Evolutionary conservation across 1,140 invertebrate genomes (phyloP), one percentile per base, ranked within the genome.

Genomic region (Atta texana): DNA sequence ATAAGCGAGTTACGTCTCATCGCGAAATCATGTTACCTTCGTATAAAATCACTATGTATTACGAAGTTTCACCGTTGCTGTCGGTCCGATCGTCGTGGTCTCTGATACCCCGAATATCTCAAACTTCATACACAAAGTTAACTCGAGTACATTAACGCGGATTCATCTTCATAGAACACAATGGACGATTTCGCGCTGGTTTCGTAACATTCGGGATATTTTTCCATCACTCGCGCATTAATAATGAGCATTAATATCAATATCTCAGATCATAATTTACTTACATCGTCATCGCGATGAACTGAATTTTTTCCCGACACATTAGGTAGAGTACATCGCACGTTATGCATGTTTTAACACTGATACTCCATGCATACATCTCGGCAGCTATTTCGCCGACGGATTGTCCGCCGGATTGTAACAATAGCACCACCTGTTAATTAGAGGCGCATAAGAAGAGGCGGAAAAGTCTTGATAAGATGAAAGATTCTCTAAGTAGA

Each of bases 1-100:
- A 91, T 94, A 94, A 94, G 92, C 89, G 93, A 94, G 93, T 94
- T 93, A 94, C 0, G 92, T 90, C 82, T 91, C 90, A 89, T 93
- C 88, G 69, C 39, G 81, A 89, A 94, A 94, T 93, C 90, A 92
- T 90, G 89, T 93, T 93, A 94, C 89, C 92, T 66, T 24, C 90
- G 84, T 85, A 92, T 92, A 93, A 93, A 93, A 94, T 93, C 87
- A 86, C 88, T 89, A 78, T 61, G 39, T 69, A 51, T 82, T 82
- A 74, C 21, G 44, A 85, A 64, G 75, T 78, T 66, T 16, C 69
- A 12, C 0, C 81, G 39, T 84, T 34, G 10, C 59, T 28, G 59
- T 39, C 44, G 59, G 39, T 34, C 16, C n/a, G 59, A 77, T 78
- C 75, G 53, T 39, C 16, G 61, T 51, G 69, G 39, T 61, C 39